Evolutionary conservation across 2,113 vertebrate genomes (phyloP), one percentile per base, ranked within the genome.

Genomic region (Tychaedon coryphoeus): DNA sequence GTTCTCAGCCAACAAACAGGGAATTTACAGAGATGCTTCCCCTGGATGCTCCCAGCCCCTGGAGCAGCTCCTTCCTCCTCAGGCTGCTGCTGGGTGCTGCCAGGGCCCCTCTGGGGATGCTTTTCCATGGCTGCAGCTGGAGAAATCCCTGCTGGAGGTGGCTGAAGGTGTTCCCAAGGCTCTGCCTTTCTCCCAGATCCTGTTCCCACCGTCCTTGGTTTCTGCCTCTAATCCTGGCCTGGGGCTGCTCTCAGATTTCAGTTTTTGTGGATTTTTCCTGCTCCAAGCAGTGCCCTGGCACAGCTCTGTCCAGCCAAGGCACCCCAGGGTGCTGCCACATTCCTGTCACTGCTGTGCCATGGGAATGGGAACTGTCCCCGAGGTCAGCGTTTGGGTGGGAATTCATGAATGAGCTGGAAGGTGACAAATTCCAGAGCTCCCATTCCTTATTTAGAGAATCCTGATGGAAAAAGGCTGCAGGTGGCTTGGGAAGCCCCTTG

Each of bases 341-440:
- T 20, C 48, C 25, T 23, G 1, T 7, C 1, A 0, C 28, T 43
- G 42, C 58, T 67, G 56, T 36, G 34, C 50, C 45, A 5, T 8
- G 42, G 71, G 53, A 79, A 26, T 0, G 2, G 50, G 61, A 45
- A 29, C 6, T 25, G 43, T 43, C 40, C 10, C 34, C 0, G 0
- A 33, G 90, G 15, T 34, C 3, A 4, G n/a, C 2, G 4, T 14
- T 65, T 19, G 50, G 33, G 29, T 48, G 42, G 34, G 42, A 57
- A 42, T 67, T 88, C 31, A 34, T 50, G 60, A 56, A 43, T 7
- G 58, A 60, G 25, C 43, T 75, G 72, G 45, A 42, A 81, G 22
- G 47, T 17, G 60, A 64, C 19, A 61, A 66, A 78, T 50, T 54
- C 61, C 1, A 0, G 25, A 5, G 25, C 25, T 66, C 13, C 60